These are phyloP conservation scores for Dallia pectoralis DNA, from an alignment of 2,797 vertebrate genomes.

Conservation along the genomic window DNA sequence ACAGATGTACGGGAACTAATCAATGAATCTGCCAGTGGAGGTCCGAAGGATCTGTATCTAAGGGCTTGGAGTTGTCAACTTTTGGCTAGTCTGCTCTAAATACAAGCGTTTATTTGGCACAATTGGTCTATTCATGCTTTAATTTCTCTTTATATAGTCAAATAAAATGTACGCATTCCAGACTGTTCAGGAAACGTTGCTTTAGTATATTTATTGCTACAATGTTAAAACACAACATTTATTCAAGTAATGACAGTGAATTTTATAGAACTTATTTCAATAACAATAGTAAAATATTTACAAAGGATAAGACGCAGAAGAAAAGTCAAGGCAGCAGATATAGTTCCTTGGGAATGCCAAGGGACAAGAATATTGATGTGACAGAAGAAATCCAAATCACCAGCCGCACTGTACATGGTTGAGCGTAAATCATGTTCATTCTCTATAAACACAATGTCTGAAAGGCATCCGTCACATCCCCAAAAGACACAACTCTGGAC, in stretches of 20 bases:
- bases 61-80: too few relatives aligned
- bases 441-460: not conserved
- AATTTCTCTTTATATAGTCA: too few relatives aligned
- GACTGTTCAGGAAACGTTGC: too few relatives aligned
- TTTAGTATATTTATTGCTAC: too few relatives aligned
- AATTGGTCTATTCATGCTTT: too few relatives aligned
- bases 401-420: not conserved
- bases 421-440: not conserved
- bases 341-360: not conserved
- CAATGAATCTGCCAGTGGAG: too few relatives aligned
- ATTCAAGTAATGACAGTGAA: slow-evolving; percentile 3
- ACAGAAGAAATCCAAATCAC: not conserved
- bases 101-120: too few relatives aligned
- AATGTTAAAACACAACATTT: not conserved
- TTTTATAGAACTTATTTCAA: not conserved
- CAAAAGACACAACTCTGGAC: not conserved
- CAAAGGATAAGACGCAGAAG: not conserved
- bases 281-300: not conserved
- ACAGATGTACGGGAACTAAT: too few relatives aligned
- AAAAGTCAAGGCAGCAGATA: not conserved
- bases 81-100: too few relatives aligned
- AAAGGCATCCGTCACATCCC: not conserved
- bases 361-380: not conserved
- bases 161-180: too few relatives aligned
- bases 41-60: too few relatives aligned